These are phyloP conservation scores for Acipenser oxyrinchus DNA, from an alignment of 2,797 vertebrate species.

Conservation along the genomic window DNA sequence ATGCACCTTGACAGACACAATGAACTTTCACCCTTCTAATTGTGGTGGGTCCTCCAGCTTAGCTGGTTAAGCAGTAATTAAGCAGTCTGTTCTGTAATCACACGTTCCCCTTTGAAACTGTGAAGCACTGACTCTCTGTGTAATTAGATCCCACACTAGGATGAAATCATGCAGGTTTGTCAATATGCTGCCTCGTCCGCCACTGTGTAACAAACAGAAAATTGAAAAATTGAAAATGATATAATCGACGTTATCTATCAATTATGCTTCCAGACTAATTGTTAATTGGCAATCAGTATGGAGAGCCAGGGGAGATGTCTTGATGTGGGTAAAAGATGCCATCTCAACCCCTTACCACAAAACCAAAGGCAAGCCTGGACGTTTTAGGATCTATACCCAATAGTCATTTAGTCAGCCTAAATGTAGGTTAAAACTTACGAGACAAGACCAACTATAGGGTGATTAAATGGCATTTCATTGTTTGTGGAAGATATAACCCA, in stretches of 20 bases:
- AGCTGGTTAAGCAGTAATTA: slow-evolving; percentile 19
- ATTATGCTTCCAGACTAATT: slow-evolving; percentile 1
- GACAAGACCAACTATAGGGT: too few relatives aligned
- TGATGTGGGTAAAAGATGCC: slow-evolving; percentile 15
- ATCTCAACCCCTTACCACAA: not conserved
- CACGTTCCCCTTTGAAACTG: slow-evolving; percentile 13
- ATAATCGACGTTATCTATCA: slow-evolving; percentile 9
- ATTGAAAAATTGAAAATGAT: slow-evolving; percentile 8
- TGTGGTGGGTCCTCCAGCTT: not conserved
- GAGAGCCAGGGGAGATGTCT: slow-evolving; percentile 16
- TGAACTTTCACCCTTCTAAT: slow-evolving; percentile 10
- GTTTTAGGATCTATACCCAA: too few relatives aligned
- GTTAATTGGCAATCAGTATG: not conserved
- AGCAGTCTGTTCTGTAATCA: slow-evolving; percentile 28
- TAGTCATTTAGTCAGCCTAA: too few relatives aligned
- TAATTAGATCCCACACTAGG: slow-evolving; percentile 20
- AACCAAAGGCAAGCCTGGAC: too few relatives aligned
- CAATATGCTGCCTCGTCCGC: not conserved
- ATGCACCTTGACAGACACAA: not conserved
- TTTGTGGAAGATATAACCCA: too few relatives aligned
- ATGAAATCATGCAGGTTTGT: slow-evolving; percentile 14
- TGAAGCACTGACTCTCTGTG: slow-evolving; percentile 11
- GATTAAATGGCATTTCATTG: too few relatives aligned
- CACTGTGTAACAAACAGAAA: slow-evolving; percentile 8
- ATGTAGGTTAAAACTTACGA: too few relatives aligned